Conservation (phyloP, 1,140 invertebrate genomes). For the Neodiprion fabricii region DNA sequence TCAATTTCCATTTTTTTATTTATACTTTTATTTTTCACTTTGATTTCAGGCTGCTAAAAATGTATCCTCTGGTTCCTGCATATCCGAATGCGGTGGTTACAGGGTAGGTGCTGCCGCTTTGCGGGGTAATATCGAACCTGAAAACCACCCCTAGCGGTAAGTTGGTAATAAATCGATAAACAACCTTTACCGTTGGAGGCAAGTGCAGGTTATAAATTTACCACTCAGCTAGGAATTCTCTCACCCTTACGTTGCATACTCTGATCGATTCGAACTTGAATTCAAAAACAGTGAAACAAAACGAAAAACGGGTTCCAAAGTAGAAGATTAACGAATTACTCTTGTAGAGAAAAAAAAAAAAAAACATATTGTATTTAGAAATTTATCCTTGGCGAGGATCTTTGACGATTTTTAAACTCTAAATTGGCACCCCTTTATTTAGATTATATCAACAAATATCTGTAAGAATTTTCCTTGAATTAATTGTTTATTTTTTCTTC, state of each 20-base stretch:
- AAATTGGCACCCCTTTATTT: too few species aligned
- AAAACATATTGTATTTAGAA: too few species aligned
- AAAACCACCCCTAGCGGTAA: neutral
- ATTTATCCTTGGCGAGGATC: too few species aligned
- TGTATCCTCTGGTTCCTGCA: neutral
- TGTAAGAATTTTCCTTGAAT: neutral
- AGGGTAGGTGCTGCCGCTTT: constrained; percentile 31
- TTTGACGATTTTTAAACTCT: too few species aligned
- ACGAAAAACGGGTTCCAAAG: neutral
- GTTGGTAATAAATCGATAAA: constrained; percentile 29
- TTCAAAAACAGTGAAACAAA: neutral
- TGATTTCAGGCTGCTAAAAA: neutral
- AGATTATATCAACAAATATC: too few species aligned
- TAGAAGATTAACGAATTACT: neutral
- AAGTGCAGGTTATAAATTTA: neutral
- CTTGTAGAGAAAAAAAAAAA: neutral
- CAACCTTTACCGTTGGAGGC: neutral
- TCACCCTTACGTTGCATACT: neutral
- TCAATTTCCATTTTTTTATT: constrained; percentile 37
- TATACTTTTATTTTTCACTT: neutral
- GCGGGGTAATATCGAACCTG: constrained; percentile 11
- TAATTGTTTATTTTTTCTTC: neutral
- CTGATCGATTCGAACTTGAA: neutral
- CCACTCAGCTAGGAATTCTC: neutral
- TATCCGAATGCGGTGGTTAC: neutral